phyloP scores from a whole-genome alignment of 2,888 invertebrate species.

The Temnothorax ravouxi region DNA sequence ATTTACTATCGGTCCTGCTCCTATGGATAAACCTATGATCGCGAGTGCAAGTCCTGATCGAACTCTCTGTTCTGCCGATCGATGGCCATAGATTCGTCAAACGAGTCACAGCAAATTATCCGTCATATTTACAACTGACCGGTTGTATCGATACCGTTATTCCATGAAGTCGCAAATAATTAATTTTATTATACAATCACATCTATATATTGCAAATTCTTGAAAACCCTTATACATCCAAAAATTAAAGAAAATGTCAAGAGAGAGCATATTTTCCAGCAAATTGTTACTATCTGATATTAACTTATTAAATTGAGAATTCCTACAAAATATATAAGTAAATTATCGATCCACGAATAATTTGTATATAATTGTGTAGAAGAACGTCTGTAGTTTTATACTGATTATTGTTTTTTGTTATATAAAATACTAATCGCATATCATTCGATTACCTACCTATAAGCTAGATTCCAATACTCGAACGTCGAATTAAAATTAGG shows the following conservation, averaged over 20 bases:
- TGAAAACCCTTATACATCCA: neutral
- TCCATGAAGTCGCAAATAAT: conserved; percentile 16
- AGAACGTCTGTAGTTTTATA: too few species aligned
- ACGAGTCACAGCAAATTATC: conserved; percentile 64
- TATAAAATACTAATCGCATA: neutral
- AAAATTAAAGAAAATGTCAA: neutral
- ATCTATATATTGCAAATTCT: neutral
- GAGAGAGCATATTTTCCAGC: neutral
- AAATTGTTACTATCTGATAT: neutral
- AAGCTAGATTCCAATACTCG: neutral
- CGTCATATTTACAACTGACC: conserved; percentile 21
- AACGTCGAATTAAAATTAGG: neutral
- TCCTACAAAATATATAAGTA: neutral
- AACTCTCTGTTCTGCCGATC: conserved; percentile 4
- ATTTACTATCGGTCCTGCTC: conserved; percentile 64
- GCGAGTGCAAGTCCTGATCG: neutral
- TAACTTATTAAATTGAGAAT: neutral
- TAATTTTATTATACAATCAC: neutral
- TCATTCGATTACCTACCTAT: neutral
- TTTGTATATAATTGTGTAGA: neutral
- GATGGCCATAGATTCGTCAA: conserved; percentile 51
- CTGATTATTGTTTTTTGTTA: neutral
- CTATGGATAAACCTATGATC: conserved; percentile 66
- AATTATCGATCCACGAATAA: neutral
- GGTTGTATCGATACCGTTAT: conserved; percentile 41